phyloP scores from a whole-genome alignment of 2,797 vertebrate genomes.

The Poeciliopsis turneri region DNA sequence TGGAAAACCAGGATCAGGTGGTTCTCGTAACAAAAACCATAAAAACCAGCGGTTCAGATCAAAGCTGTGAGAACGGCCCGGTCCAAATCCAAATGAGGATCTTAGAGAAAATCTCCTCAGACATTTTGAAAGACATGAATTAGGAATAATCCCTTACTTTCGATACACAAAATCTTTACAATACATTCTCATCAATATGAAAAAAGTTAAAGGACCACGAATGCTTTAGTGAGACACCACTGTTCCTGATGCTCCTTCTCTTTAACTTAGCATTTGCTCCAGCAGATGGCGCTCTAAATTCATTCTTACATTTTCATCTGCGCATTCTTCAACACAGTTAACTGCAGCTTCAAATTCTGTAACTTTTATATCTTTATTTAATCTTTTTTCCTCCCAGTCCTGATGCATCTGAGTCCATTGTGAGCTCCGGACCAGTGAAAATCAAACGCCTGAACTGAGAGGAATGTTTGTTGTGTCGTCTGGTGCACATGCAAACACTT shows the following conservation, averaged over 20 bases:
- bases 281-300: conserved; percentile 70
- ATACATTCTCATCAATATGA: background rate
- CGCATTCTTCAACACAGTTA: background rate
- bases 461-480: background rate
- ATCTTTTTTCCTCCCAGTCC: background rate
- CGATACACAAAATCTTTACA: background rate
- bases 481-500: background rate
- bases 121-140: background rate
- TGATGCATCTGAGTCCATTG: background rate
- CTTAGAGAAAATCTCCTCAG: background rate
- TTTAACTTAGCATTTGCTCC: conserved; percentile 32
- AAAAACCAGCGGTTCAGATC: background rate
- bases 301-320: conserved; percentile 9
- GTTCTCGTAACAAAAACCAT: background rate
- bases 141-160: background rate
- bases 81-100: background rate
- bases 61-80: background rate
- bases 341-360: conserved; percentile 1
- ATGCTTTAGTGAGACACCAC: background rate
- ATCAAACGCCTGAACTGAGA: background rate
- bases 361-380: background rate
- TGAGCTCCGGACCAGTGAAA: background rate
- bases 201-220: background rate
- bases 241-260: background rate
- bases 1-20: background rate